Base-by-base conservation (phyloP, 2,888 invertebrate species). In the Athetis lepigone region DNA sequence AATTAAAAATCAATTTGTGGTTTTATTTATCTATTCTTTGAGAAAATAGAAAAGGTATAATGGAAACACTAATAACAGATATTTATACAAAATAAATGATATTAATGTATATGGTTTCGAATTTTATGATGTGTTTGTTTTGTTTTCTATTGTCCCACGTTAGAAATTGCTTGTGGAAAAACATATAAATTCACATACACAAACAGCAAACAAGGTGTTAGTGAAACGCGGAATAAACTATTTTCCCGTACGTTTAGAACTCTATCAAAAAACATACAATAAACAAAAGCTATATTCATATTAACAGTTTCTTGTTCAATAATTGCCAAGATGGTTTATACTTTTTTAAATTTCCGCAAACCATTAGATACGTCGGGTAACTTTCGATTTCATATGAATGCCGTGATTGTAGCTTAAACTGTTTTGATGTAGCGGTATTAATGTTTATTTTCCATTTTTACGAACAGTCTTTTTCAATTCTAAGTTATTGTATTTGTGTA, bases 311-410 rank as follows among this genome's bases (percentile, higher is more conserved):
- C 58, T 60, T 54, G 21, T 56, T 29, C 37, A 65, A 62, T 59
- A 56, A 61, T 45, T 45, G 39, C 45, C 19, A 55, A 50, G 19
- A 54, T 55, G 21, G 56, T 9, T 18, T 42, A 36, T 33, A 47
- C 18, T 67, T 54, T 69, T 54, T 76, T 56, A 36, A 40, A 65
- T 57, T 65, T 58, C 67, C 70, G 51, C 64, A 47, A 55, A 43
- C 46, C 50, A 71, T 68, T 65, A 56, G 47, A 54, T 59, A 33
- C 13, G 56, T 56, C 57, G 29, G 46, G 56, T 51, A 65, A 57
- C 79, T 79, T 69, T 79, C 79, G 68, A 67, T 79, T 79, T 79
- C 57, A 57, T 58, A 55, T 39, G 64, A 77, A 75, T 75, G 51
- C 43, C 29, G 61, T 71, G 51, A 77, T 71, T 68, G 65, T 45